Conservation (phyloP, 2,797 vertebrate genomes). For the Squalus acanthias region DNA sequence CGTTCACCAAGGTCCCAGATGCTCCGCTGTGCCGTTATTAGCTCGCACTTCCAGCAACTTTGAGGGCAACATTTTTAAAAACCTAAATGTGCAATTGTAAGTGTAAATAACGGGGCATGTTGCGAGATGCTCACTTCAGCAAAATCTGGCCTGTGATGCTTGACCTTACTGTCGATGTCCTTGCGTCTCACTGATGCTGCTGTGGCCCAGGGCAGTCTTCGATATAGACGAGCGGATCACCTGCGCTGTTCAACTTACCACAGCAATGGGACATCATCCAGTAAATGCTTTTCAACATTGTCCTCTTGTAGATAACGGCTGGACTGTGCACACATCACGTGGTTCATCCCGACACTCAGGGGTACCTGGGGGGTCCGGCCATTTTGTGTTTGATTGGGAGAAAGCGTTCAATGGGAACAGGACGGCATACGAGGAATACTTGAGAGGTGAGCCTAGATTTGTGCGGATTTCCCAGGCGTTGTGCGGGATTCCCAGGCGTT, state of each 20-base stretch:
- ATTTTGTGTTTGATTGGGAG: conserved; percentile 1
- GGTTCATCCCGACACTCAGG: neutral
- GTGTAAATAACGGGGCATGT: neutral
- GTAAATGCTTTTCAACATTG: neutral
- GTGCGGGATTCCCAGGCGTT: too few species aligned
- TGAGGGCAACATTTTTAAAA: neutral
- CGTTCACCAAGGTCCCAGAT: neutral
- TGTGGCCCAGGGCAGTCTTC: neutral
- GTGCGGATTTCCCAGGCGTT: neutral
- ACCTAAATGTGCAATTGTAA: neutral
- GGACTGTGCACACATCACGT: neutral
- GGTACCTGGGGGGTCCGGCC: neutral
- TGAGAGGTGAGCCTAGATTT: neutral
- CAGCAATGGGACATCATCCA: neutral
- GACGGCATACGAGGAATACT: conserved; percentile 10
- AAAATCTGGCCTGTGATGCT: neutral
- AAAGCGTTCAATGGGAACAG: conserved; percentile 19
- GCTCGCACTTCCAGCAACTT: neutral
- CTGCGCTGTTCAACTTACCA: neutral
- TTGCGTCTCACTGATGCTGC: neutral
- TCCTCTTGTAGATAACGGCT: neutral
- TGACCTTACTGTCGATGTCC: too few species aligned
- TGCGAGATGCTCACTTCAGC: neutral
- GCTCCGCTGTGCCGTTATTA: too few species aligned
- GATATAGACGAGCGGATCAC: neutral